These are phyloP conservation scores for Cnemophilus loriae DNA, from an alignment of 2,113 vertebrate genomes.

Conservation along the genomic window DNA sequence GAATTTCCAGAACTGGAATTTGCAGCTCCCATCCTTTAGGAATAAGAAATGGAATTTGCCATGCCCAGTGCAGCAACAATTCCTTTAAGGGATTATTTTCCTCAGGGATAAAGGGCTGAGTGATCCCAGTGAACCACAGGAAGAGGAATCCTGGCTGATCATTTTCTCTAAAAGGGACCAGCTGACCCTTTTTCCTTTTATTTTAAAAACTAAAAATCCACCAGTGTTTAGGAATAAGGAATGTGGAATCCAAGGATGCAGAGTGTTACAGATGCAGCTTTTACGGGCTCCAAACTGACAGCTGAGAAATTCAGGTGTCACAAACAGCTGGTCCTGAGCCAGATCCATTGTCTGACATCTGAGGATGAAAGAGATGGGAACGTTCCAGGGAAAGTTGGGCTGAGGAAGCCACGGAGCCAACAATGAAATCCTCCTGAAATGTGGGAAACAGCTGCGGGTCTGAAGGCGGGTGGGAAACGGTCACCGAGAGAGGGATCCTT, in stretches of 20 bases:
- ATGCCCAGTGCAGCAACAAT: rapidly evolving
- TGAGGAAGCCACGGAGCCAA: neutral
- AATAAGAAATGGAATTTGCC: too few relatives aligned
- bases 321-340: neutral
- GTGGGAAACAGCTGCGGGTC: neutral
- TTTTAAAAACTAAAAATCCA: neutral
- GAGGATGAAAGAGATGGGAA: neutral
- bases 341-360: neutral
- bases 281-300: neutral
- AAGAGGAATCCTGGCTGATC: neutral
- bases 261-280: neutral
- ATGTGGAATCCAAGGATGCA: neutral
- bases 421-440: neutral
- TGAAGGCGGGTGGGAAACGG: neutral
- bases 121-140: neutral
- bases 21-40: too few relatives aligned
- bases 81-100: neutral
- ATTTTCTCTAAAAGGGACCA: neutral
- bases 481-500: neutral
- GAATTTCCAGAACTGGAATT: too few relatives aligned
- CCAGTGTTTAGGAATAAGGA: neutral
- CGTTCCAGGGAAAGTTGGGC: neutral
- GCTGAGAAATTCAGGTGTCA: neutral
- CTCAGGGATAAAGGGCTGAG: neutral
- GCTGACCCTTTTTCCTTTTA: neutral